Base-by-base conservation (phyloP, 2,888 invertebrate species). In the Drosophila infuscata region DNA sequence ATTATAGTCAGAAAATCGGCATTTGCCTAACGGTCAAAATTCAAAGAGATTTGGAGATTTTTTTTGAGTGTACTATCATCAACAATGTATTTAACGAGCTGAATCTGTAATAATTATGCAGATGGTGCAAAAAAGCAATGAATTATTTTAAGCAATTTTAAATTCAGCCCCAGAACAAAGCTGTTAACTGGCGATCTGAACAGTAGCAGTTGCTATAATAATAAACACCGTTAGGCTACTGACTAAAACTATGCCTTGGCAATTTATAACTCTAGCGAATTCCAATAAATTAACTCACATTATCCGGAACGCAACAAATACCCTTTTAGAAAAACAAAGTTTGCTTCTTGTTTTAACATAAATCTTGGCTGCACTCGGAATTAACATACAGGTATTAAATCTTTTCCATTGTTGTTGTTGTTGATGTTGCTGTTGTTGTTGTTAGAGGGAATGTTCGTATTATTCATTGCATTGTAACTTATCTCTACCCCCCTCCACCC, bases 401-500 rank as follows among this genome's bases (percentile, higher is more conserved):
- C 12, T 17, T n/a, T n/a, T 11, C 30, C 17, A 29, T 43, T 53
- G 36, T 49, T 29, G 30, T 58, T 48, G 36, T 9, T 46, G 46
- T 48, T n/a, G n/a, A n/a, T 49, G 38, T 36, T 69, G 36, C 1
- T 17, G 17, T 48, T 46, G 29, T 11, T 48, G 56, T 38, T 54
- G 46, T 46, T 70, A 25, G 25, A 2, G 46, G 25, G 46, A 46
- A 46, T 46, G 36, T 57, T 56, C 38, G 57, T 70, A 73, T 80
- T 83, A 77, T 85, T 86, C 89, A 83, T 73, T 75, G 63, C 76
- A 82, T 85, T 89, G 71, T 85, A 74, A 69, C 33, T 35, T 17
- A 25, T n/a, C 25, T 25, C 25, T 25, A 0, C 25, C 29, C 41
- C 15, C 25, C 46, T 11, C 25, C n/a, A 11, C 12, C 35, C 36